Conservation (phyloP, 2,888 invertebrate genomes). For the Heliconius ismenius region DNA sequence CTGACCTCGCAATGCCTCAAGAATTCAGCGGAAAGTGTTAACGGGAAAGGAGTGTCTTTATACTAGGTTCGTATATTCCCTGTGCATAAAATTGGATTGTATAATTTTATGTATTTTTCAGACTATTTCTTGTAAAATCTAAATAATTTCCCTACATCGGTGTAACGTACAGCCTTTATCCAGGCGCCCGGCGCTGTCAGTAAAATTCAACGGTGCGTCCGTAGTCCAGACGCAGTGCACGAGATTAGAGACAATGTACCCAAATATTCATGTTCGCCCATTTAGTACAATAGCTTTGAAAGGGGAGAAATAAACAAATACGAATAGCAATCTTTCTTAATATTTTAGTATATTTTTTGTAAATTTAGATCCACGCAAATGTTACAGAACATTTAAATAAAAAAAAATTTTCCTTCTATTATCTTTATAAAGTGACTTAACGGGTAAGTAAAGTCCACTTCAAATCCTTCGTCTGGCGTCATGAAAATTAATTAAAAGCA, state of each 20-base stretch:
- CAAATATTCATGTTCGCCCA: not conserved
- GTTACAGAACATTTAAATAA: not conserved
- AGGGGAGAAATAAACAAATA: not conserved
- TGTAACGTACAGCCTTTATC: not conserved
- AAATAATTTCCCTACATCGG: not conserved
- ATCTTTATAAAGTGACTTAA: conserved; percentile 7
- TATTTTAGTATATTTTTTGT: no score
- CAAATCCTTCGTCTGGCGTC: conserved; percentile 2
- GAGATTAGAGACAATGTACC: not conserved
- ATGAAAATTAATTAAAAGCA: conserved; percentile 22
- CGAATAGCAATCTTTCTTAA: no score
- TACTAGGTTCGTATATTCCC: no score
- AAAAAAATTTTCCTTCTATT: not conserved
- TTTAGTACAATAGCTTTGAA: not conserved
- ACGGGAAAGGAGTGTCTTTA: no score
- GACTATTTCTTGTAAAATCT: not conserved
- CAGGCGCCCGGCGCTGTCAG: conserved; percentile 5
- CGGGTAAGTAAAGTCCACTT: not conserved
- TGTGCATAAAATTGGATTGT: no score
- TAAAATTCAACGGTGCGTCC: conserved; percentile 16
- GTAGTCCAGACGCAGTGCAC: not conserved
- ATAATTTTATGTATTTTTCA: no score
- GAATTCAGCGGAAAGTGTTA: no score
- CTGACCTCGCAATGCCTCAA: no score
- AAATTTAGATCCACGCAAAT: not conserved